Conservation (phyloP, 1,140 invertebrate genomes). For the Paramacrobiotus metropolitanus region DNA sequence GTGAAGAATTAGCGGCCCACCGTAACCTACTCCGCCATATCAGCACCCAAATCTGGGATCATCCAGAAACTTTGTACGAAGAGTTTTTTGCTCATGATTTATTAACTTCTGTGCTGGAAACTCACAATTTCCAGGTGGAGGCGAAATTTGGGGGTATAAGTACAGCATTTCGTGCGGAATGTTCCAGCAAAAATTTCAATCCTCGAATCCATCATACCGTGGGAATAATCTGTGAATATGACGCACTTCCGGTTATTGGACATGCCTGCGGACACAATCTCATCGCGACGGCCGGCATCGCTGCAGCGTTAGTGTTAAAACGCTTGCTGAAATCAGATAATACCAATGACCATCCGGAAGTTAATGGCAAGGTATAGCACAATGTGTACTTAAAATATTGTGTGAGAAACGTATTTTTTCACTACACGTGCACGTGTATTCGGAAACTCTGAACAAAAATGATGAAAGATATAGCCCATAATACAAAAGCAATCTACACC, state of each 20-base stretch:
- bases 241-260: constrained; percentile 24
- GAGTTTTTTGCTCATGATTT: constrained; percentile 19
- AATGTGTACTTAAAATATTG: too few species aligned
- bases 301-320: too few species aligned
- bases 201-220: constrained; percentile 12
- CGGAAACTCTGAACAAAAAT: too few species aligned
- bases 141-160: constrained; percentile 14
- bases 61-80: constrained; percentile 20
- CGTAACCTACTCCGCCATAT: neutral
- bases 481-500: too few species aligned
- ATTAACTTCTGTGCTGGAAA: constrained; percentile 16
- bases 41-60: constrained; percentile 15
- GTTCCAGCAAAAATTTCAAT: neutral
- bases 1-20: too few species aligned
- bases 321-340: too few species aligned
- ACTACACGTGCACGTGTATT: too few species aligned
- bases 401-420: too few species aligned
- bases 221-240: constrained; percentile 24
- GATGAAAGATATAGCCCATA: too few species aligned
- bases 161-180: constrained; percentile 20
- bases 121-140: constrained; percentile 17
- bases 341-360: too few species aligned
- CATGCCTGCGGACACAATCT: constrained; percentile 26
- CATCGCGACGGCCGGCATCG: too few species aligned
- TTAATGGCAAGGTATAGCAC: too few species aligned